Evolutionary conservation across 53 echinoderm and acorn worm species (phyloP), one percentile per base, ranked within the genome.

Genomic region (Antedon mediterranea): DNA sequence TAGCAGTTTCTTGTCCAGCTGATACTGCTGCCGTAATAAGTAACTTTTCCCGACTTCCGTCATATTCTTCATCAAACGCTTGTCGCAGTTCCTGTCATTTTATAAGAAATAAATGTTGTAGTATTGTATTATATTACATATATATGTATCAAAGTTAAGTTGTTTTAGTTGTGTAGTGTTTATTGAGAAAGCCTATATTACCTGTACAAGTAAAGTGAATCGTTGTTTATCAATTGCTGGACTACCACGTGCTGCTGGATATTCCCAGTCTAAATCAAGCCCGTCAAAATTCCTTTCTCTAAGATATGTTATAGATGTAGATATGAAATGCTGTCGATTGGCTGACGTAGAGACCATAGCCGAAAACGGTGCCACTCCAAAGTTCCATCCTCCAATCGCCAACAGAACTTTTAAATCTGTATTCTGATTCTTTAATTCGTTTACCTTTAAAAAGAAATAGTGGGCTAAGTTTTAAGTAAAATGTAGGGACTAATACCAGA

Each of bases 261-360:
- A 85, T 73, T 85, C 85, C 85, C 85, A 85, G 77, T 85, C 85
- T 23, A 76, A 76, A 31, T 85, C 85, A 31, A 85, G 31, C 26
- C 85, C 85, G 80, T 85, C 80, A 30, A 85, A 85, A 32, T 81
- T 76, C 80, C 75, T 75, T 30, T 43, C 27, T 33, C 85, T 43
- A 13, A 85, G 72, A 41, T 43, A 85, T 0, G 30, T 28, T 30
- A 85, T 85, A 8, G 85, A 75, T 31, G 80, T 75, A 27, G 75
- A 71, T 33, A 76, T 81, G 43, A 85, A 85, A 30, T 81, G 75
- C 71, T 28, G 27, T 44, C 85, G 4, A 71, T 71, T 75, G 28
- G 70, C 76, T 3, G 72, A 43, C 9, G 79, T 80, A 13, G 75
- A 74, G 23, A 76, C 80, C 76, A 85, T 81, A 42, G 76, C 30